Evolutionary conservation across 2,797 vertebrate genomes (phyloP).

Genomic region (Phalloptychus januarius): DNA sequence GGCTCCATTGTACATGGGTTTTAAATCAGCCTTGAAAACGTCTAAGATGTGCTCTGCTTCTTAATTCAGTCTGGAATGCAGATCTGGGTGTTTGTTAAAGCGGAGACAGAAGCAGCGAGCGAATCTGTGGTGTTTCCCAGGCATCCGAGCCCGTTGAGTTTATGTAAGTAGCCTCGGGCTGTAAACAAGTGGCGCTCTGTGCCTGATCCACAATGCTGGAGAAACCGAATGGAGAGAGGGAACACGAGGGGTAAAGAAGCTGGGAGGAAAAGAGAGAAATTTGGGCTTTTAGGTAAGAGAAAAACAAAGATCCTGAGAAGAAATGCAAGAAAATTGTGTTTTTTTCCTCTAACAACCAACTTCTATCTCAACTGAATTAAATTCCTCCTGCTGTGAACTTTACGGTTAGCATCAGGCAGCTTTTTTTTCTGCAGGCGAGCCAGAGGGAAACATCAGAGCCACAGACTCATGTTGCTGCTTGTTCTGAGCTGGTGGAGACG

Average conservation of each 20-base stretch:
- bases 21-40: constrained; percentile 31
- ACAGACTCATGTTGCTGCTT: constrained; percentile 62
- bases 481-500: constrained; percentile 36
- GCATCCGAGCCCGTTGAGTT: constrained; percentile 72
- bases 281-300: constrained; percentile 55
- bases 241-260: constrained; percentile 37
- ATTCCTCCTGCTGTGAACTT: neutral
- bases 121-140: constrained; percentile 71
- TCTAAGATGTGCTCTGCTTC: constrained; percentile 39
- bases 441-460: constrained; percentile 50
- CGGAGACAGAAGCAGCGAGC: constrained; percentile 24
- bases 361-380: constrained; percentile 19
- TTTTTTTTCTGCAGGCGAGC: constrained; percentile 17
- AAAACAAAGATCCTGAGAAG: constrained; percentile 42
- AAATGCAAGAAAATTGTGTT: constrained; percentile 28
- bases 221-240: constrained; percentile 55
- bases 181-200: constrained; percentile 85
- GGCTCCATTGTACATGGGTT: neutral
- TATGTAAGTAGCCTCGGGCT: constrained; percentile 77
- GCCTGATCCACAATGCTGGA: constrained; percentile 68
- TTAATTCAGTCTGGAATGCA: constrained; percentile 55
- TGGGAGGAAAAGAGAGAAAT: constrained; percentile 16
- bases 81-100: constrained; percentile 26
- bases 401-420: constrained; percentile 15
- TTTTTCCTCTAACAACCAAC: constrained; percentile 28